Conservation (phyloP, 2,888 invertebrate genomes). For the Nineta flava region DNA sequence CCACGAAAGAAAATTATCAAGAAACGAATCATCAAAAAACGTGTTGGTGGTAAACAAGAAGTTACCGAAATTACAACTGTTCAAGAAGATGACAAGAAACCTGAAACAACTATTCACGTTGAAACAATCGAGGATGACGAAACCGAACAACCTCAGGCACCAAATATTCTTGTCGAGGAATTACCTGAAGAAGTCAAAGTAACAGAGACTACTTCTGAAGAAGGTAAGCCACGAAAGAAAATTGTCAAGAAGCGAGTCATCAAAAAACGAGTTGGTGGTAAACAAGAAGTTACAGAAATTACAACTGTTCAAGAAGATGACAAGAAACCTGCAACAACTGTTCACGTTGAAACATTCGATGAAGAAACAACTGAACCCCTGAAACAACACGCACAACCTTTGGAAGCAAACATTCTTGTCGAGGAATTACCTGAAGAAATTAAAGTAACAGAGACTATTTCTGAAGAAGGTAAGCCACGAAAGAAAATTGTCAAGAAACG, state of each 20-base stretch:
- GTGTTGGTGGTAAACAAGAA: slow-evolving; percentile 23
- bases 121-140: slow-evolving; percentile 9
- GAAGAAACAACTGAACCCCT: too few species aligned
- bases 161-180: slow-evolving; percentile 10
- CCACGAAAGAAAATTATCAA: slow-evolving; percentile 22
- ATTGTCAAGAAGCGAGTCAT: slow-evolving; percentile 23
- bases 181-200: slow-evolving; percentile 15
- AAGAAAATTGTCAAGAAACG: too few species aligned
- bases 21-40: slow-evolving; percentile 30
- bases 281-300: slow-evolving; percentile 25
- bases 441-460: too few species aligned
- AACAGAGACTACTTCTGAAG: slow-evolving; percentile 20
- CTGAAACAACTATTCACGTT: slow-evolving; percentile 19
- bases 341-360: slow-evolving; percentile 21
- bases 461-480: too few species aligned
- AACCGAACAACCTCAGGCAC: slow-evolving; percentile 10
- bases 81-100: slow-evolving; percentile 21
- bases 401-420: too few species aligned
- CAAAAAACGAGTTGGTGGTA: slow-evolving; percentile 18
- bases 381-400: too few species aligned
- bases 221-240: slow-evolving; percentile 25
- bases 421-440: too few species aligned
- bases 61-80: slow-evolving; percentile 21
- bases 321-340: slow-evolving; percentile 10
- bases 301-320: slow-evolving; percentile 5